Evolutionary conservation across 2,888 invertebrate species (phyloP), one percentile per base, ranked within the genome.

Genomic region (Acheta domesticus): DNA sequence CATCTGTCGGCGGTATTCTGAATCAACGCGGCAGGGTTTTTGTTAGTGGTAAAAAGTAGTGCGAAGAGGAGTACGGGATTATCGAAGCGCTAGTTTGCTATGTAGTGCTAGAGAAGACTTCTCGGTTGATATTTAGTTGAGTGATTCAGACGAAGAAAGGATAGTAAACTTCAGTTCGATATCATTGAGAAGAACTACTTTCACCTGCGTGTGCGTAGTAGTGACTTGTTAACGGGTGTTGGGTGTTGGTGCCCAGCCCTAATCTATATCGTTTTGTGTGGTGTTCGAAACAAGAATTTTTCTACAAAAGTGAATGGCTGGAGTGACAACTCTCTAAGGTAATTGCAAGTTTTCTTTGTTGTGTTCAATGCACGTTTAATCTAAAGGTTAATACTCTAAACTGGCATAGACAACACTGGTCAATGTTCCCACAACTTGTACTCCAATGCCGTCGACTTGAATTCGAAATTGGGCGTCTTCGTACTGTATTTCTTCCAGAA

Each of bases 191-290:
- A 14, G 62, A 62, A 62, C 62, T 62, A 62, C 62, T 62, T 62
- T 62, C 62, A 62, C 62, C 62, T 11, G 62, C 62, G 62, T 14
- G 62, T 62, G 62, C 62, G 3, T 62, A 62, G 62, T 62, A 62
- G 62, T 62, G n/a, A n/a, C 62, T 62, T 14, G 14, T 62, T 62
- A 62, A 62, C 62, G 62, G 62, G 62, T 62, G 62, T 62, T 62
- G 62, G 62, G 62, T 62, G 62, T 62, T 62, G 62, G 62, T 62
- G 62, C 62, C 62, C 62, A 62, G 62, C 62, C 62, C 62, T 62
- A 62, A 14, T 62, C 62, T 62, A 62, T 62, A 19, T 62, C 62
- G 36, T 36, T 36, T 36, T 36, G 62, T 62, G 62, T 62, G 62
- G 62, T 62, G 62, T 62, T 62, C 62, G 14, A 19, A 62, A 62